These are phyloP conservation scores for Nomada ferruginata DNA, from an alignment of 2,888 invertebrate genomes.

Conservation along the genomic window DNA sequence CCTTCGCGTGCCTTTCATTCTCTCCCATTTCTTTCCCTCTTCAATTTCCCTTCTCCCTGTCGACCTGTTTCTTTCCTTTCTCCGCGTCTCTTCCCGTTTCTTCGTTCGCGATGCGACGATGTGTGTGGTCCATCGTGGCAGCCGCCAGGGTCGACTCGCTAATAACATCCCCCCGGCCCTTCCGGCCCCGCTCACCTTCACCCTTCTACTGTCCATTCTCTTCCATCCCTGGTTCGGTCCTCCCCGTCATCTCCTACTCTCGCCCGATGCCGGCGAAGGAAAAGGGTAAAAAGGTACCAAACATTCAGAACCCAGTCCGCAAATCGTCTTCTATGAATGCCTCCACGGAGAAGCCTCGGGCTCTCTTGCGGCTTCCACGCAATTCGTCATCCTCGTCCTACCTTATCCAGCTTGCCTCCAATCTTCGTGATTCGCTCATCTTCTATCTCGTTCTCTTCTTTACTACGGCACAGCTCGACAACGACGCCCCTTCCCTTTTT, in stretches of 20 bases:
- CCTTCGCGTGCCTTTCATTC: background rate
- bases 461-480: background rate
- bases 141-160: slow-evolving; percentile 81
- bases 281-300: slow-evolving; percentile 76
- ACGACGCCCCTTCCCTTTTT: slow-evolving; percentile 66
- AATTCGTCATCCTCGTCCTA: slow-evolving; percentile 67
- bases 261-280: slow-evolving; percentile 63
- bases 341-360: slow-evolving; percentile 61
- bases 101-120: slow-evolving; percentile 74
- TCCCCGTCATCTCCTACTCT: slow-evolving; percentile 54
- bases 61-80: slow-evolving; percentile 45
- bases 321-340: slow-evolving; percentile 79
- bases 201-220: slow-evolving; percentile 44
- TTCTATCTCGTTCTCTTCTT: background rate
- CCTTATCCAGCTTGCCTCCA: slow-evolving; percentile 43
- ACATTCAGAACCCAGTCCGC: slow-evolving; percentile 75
- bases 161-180: slow-evolving; percentile 78
- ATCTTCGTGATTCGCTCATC: slow-evolving; percentile 28
- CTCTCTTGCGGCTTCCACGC: slow-evolving; percentile 60
- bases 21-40: slow-evolving; percentile 37
- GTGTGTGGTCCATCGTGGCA: slow-evolving; percentile 81
- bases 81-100: slow-evolving; percentile 57
- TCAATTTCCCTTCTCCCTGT: slow-evolving; percentile 42
- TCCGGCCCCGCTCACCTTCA: slow-evolving; percentile 51
- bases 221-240: slow-evolving; percentile 45